Evolutionary conservation across 2,797 vertebrate genomes (phyloP), one percentile per base, ranked within the genome.

Genomic region (Pogonophryne albipinna): DNA sequence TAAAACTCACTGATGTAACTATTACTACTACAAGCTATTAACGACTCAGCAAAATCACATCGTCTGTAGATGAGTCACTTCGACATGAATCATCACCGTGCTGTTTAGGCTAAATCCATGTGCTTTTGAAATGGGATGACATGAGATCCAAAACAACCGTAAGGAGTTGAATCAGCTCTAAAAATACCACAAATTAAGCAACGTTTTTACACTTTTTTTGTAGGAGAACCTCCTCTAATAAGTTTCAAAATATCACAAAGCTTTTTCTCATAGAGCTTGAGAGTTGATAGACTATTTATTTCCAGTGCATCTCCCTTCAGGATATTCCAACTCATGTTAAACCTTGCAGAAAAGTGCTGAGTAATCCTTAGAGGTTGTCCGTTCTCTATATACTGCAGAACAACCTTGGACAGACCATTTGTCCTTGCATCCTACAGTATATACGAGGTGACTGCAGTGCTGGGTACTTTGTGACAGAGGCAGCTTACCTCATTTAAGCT

Each of bases 401-500:
- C 58, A 83, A 91, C 92, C 92, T 94, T 93, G 86, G 68, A 70
- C 68, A 56, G 66, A 77, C 63, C 62, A 10, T 74, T 58, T 70
- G 79, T 72, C 71, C 66, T 67, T 38, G 34, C 57, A 17, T 27
- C 72, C 52, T 79, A 27, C 27, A 27, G 27, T 5, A 59, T 73
- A 51, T 46, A 72, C 78, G 63, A 67, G 42, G 72, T 77, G 78
- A 84, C 85, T 74, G 86, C 62, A 82, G 83, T 50, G 76, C 76
- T 71, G 62, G 64, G 49, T 60, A 64, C 57, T 11, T 58, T 66
- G 9, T 77, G 71, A 89, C 74, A 74, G 55, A 74, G 74, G 84
- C 74, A 76, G 70, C 74, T 87, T 79, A 67, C 74, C 83, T 78
- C 73, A 82, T 87, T 76, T 63, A 74, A 73, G 69, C 51, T 60